phyloP scores from a whole-genome alignment of 2,888 invertebrate genomes.

The Limnephilus lunatus region DNA sequence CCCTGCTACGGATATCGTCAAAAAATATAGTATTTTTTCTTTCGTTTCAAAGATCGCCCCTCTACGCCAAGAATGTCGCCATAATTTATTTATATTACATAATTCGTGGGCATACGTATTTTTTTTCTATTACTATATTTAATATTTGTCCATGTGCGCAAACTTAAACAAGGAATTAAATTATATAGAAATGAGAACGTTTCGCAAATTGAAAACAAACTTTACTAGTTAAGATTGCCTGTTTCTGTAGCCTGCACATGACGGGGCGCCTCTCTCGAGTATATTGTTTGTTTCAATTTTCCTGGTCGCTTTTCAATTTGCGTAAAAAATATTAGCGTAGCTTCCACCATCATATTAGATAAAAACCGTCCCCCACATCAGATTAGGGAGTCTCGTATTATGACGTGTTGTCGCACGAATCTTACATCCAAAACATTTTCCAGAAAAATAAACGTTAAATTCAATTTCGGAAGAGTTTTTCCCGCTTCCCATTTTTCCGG shows the following conservation, averaged over 20 bases:
- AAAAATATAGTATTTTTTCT: background rate
- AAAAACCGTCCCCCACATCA: background rate
- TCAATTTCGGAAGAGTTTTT: slow-evolving; percentile 18
- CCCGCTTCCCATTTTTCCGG: slow-evolving; percentile 5
- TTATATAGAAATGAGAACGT: background rate
- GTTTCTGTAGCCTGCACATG: slow-evolving; percentile 37
- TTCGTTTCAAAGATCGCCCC: background rate
- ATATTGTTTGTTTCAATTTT: slow-evolving; percentile 45
- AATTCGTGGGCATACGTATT: background rate
- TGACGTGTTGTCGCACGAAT: slow-evolving; percentile 33
- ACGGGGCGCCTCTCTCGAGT: slow-evolving; percentile 37
- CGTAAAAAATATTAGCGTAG: slow-evolving; percentile 35
- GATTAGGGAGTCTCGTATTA: slow-evolving; percentile 6
- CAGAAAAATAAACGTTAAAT: slow-evolving; percentile 38
- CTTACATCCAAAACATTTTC: background rate
- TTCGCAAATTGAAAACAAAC: slow-evolving; percentile 36
- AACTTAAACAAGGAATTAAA: background rate
- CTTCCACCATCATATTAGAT: background rate
- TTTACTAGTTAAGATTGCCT: slow-evolving; percentile 4
- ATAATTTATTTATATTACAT: background rate
- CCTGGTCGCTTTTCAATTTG: slow-evolving; percentile 44
- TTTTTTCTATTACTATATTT: background rate
- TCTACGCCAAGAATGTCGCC: background rate
- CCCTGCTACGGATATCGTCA: background rate
- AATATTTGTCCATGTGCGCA: background rate